Evolutionary conservation across 2,888 invertebrate species (phyloP).

Genomic region (Poecilobothrus nobilitatus): DNA sequence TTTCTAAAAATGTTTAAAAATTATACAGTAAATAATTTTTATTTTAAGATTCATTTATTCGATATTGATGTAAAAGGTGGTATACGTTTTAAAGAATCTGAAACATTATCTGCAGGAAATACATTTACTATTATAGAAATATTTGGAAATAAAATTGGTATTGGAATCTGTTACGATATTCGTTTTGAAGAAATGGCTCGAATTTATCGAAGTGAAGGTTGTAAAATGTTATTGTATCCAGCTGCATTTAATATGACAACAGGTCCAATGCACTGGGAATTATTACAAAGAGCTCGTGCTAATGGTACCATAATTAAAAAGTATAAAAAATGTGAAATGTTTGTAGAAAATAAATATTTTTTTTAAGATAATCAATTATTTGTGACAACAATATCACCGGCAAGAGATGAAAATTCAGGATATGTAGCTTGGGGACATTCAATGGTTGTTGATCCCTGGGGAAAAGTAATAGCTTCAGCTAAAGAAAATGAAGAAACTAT

Average conservation of each 20-base stretch:
- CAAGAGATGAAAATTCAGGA: slow-evolving; percentile 66
- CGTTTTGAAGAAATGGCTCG: slow-evolving; percentile 84
- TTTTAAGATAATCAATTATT: slow-evolving; percentile 67
- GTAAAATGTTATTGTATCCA: slow-evolving; percentile 81
- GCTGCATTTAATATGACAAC: slow-evolving; percentile 96
- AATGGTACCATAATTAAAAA: slow-evolving; percentile 44
- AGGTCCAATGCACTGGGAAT: slow-evolving; percentile 88
- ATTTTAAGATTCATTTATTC: slow-evolving; percentile 73
- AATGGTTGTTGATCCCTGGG: slow-evolving; percentile 71
- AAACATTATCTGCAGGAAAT: slow-evolving; percentile 68
- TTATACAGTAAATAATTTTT: neutral
- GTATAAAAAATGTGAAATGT: neutral
- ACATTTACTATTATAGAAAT: slow-evolving; percentile 64
- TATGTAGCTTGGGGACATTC: slow-evolving; percentile 91
- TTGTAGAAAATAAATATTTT: neutral
- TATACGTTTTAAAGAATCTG: slow-evolving; percentile 89
- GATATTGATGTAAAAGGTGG: slow-evolving; percentile 91
- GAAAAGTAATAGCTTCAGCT: slow-evolving; percentile 59
- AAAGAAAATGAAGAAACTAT: slow-evolving; percentile 63
- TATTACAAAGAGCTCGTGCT: slow-evolving; percentile 72
- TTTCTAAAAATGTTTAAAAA: neutral
- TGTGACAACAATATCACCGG: slow-evolving; percentile 78
- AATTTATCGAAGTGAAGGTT: slow-evolving; percentile 63
- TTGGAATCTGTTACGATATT: slow-evolving; percentile 93
- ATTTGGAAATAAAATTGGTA: slow-evolving; percentile 64